phyloP scores from a whole-genome alignment of 2,797 vertebrate genomes.

The Catostomus latipinnis region DNA sequence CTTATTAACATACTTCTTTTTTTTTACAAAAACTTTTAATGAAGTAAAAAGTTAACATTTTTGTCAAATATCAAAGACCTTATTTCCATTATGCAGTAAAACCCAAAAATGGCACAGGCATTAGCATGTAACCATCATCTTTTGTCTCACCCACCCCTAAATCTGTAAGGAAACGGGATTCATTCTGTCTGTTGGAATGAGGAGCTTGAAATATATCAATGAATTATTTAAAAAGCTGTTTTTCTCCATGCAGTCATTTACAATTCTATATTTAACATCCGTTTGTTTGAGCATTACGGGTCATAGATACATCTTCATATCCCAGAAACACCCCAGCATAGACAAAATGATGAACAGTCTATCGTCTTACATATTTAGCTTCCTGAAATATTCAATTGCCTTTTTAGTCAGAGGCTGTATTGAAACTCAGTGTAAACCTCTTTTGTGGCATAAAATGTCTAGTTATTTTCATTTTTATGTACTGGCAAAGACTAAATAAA shows the following conservation, averaged over 20 bases:
- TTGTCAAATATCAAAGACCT: not conserved
- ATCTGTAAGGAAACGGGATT: constrained; percentile 56
- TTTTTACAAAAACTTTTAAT: no score
- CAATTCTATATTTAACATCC: constrained; percentile 75
- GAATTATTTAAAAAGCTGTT: constrained; percentile 75
- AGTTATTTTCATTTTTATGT: constrained; percentile 18
- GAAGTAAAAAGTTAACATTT: not conserved
- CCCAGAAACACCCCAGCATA: constrained; percentile 53
- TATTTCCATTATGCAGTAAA: constrained; percentile 39
- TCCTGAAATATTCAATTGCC: constrained; percentile 67
- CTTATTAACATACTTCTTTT: no score
- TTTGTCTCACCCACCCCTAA: constrained; percentile 60
- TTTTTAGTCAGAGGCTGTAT: constrained; percentile 62
- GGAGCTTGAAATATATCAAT: constrained; percentile 64
- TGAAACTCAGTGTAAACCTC: constrained; percentile 59
- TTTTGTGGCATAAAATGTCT: constrained; percentile 1
- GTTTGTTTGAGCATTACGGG: constrained; percentile 71
- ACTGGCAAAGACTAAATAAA: not conserved
- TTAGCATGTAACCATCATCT: constrained; percentile 56
- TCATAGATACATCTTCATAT: constrained; percentile 68
- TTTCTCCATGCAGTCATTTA: constrained; percentile 68
- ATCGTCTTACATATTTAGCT: constrained; percentile 58
- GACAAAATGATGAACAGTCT: constrained; percentile 66
- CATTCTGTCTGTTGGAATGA: constrained; percentile 58
- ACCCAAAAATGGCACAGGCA: constrained; percentile 48